Evolutionary conservation across 2,888 invertebrate genomes (phyloP), one percentile per base, ranked within the genome.

Genomic region (Conistra vaccinii): DNA sequence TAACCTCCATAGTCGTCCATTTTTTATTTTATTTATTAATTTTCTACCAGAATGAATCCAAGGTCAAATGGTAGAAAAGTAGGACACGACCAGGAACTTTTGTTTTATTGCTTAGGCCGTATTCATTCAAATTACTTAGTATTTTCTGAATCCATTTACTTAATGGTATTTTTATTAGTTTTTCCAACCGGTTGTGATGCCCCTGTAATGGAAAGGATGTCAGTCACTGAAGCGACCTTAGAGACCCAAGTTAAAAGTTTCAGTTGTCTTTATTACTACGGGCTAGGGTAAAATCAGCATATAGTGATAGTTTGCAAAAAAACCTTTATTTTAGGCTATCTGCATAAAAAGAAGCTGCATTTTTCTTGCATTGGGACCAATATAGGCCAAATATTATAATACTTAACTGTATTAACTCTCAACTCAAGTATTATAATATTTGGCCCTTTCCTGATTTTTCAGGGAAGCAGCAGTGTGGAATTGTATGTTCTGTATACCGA

Each of bases 111-210:
- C 48, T 61, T 51, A 29, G 17, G 20, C 14, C 42, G 60, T 76
- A 55, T 63, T 76, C 12, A 76, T 63, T 77, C 42, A 82, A 76
- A 78, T 76, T 60, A 53, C 58, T 61, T 32, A 39, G 80, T 74
- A 39, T 74, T 26, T 81, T 45, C 53, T 39, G 45, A 61, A 73
- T 35, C 75, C 61, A 75, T 81, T 62, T 74, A 51, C 23, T 62
- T 62, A 81, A 81, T 62, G 62, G 26, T 75, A 57, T 81, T 77
- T 77, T 77, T 81, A 81, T 76, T 80, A 6, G 74, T 74, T 80
- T 32, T 75, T 62, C 23, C 23, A 62, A 20, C 48, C 1, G 55
- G 23, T 45, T 23, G n/a, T 39, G 61, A 32, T 80, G 26, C 4
- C 60, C n/a, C 23, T 42, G 32, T 63, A 42, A 62, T 76, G 2